Evolutionary conservation across 1,140 invertebrate genomes (phyloP), one percentile per base, ranked within the genome.

Genomic region (Hydropsyche tenuis): DNA sequence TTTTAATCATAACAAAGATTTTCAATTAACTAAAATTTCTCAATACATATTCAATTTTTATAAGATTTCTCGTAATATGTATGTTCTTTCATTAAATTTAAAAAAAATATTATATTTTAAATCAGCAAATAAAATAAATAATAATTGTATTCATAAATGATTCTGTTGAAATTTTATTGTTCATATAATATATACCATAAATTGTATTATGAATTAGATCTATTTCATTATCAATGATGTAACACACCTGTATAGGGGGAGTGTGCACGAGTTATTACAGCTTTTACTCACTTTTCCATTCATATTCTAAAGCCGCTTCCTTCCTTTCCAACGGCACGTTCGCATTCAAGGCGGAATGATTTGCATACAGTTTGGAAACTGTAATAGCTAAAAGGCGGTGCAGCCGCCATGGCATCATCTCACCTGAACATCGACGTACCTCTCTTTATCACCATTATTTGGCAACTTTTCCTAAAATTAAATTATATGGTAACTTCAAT

Each of bases 331-430:
- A 9, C 63, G 46, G 46, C 72, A 56, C 72, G 48, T 74, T 74
- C 53, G 62, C 70, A 70, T 76, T 65, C 71, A 43, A 73, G 72
- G 70, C 63, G 30, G 60, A 37, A 68, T 71, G 72, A 76, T 77
- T 77, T 77, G 75, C 75, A 77, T 75, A 77, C 76, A 75, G 73
- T 75, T 77, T 71, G 65, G 68, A 65, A 72, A 77, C 72, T 68
- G 72, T 66, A 73, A 69, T 73, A 30, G 63, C 46, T 46, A 48
- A 65, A 64, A 65, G 60, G 30, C 27, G 68, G 70, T 76, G 75
- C 63, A 71, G 69, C 69, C 48, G 64, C 48, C 37, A 53, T 20
- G 45, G 66, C 66, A 70, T 69, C 69, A 51, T 69, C 46, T 51
- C 62, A 64, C 60, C 73, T 66, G 42, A 46, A 53, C 73, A 60